Evolutionary conservation across 2,797 vertebrate species (phyloP).

Genomic region (Agapornis canus): DNA sequence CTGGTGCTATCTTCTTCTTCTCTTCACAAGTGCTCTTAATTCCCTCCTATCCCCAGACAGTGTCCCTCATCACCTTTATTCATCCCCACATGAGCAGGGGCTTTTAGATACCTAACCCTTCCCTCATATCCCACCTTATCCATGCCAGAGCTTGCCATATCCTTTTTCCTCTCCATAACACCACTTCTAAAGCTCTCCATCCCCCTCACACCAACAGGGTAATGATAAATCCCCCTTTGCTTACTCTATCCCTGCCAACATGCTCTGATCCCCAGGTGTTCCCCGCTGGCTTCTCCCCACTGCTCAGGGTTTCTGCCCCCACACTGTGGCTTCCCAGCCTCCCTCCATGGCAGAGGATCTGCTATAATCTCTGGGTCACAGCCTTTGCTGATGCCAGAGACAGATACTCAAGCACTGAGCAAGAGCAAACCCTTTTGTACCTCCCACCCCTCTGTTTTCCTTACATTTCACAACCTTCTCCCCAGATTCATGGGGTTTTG

Average conservation of each 20-base stretch:
- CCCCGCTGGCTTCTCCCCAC: neutral
- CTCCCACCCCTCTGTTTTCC: neutral
- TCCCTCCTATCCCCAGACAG: neutral
- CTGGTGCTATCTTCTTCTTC: neutral
- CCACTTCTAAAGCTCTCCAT: neutral
- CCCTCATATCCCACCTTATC: neutral
- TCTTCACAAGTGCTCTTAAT: neutral
- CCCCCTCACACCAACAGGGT: neutral
- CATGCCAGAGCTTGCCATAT: neutral
- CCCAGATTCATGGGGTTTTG: neutral
- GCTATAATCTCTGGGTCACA: neutral
- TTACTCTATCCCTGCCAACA: neutral
- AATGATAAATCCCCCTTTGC: neutral
- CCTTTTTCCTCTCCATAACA: neutral
- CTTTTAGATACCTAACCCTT: neutral
- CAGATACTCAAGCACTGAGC: neutral
- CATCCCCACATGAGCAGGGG: neutral
- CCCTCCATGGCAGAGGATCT: neutral
- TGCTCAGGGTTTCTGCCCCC: neutral
- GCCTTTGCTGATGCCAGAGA: neutral
- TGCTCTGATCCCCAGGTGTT: neutral
- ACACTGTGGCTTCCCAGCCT: rapidly evolving
- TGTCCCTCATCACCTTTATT: neutral
- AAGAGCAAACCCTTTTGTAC: neutral
- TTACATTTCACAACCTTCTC: neutral